These are phyloP conservation scores for Morus bassanus DNA, from an alignment of 2,797 vertebrate species.

Conservation along the genomic window DNA sequence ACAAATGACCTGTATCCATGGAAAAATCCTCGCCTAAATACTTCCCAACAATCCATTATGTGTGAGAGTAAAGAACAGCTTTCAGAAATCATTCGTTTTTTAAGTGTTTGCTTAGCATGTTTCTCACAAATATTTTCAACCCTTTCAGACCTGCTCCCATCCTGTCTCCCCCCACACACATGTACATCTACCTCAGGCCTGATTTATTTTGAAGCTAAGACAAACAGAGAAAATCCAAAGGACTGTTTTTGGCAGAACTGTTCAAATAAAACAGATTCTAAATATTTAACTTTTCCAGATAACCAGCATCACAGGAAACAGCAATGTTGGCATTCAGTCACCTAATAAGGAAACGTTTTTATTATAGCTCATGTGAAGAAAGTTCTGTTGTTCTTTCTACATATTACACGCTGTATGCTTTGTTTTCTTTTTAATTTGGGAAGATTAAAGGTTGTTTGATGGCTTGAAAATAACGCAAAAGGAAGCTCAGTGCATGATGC, in stretches of 20 bases:
- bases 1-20: not conserved
- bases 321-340: not conserved
- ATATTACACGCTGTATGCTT: not conserved
- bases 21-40: not conserved
- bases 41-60: not conserved
- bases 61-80: not conserved
- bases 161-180: not conserved
- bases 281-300: slow-evolving; percentile 64
- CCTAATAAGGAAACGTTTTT: slow-evolving; percentile 66
- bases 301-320: slow-evolving; percentile 7
- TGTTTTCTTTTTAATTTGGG: not conserved
- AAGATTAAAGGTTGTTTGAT: not conserved
- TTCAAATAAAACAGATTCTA: slow-evolving; percentile 52
- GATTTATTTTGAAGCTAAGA: slow-evolving; percentile 10
- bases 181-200: not conserved
- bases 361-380: not conserved
- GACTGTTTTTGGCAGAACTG: not conserved
- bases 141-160: not conserved
- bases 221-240: not conserved
- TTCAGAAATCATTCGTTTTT: not conserved
- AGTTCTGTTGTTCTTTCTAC: slow-evolving; percentile 4
- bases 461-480: slow-evolving; percentile 1
- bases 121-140: slow-evolving; percentile 53
- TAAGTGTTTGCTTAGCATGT: not conserved
- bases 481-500: not conserved